Base-by-base conservation (phyloP, 1,140 invertebrate genomes). In the Drosophila sp. region DNA sequence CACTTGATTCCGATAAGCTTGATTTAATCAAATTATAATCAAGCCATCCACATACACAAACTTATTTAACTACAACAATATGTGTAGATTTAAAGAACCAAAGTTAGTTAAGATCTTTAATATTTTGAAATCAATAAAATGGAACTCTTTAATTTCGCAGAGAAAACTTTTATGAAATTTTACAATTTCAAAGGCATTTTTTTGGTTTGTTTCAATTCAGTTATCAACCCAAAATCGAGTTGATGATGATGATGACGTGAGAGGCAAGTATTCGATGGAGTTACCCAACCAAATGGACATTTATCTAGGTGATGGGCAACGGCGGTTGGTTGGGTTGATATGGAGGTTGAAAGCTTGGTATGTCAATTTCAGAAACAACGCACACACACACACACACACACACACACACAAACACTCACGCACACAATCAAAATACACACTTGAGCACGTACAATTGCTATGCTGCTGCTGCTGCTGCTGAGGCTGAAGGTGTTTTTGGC, bases 201-300 rank as follows among this genome's bases (percentile, higher is more conserved):
- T 25, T 50, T 27, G 2, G 2, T 27, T 23, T 47, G 0, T 47
- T 50, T 25, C 5, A 25, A 3, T 50, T 3, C 8, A 23, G 27
- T 41, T 11, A 74, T 74, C 56, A 74, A 60, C 55, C 55, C 71
- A 29, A 66, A 74, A 60, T 60, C 60, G 38, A 17, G n/a, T 29
- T 40, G 60, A 61, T 35, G 33, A 60, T 41, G 10, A 17, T 17
- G 17, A 17, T 47, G 6, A 25, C 5, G 23, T 7, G 44, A 23
- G 8, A 27, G 23, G 23, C 44, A 50, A 50, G 23, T 50, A 27
- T 25, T 50, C 17, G 23, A 50, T 27, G 10, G 44, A 50, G 44
- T 50, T 10, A 55, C 67, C 61, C 77, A 78, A 86, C 74, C 65
- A 87, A 87, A 82, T 87, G 75, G 72, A 68, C 79, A 87, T 79